Base-by-base conservation (phyloP, 2,113 vertebrate species). In the Cephalopholis sonnerati region DNA sequence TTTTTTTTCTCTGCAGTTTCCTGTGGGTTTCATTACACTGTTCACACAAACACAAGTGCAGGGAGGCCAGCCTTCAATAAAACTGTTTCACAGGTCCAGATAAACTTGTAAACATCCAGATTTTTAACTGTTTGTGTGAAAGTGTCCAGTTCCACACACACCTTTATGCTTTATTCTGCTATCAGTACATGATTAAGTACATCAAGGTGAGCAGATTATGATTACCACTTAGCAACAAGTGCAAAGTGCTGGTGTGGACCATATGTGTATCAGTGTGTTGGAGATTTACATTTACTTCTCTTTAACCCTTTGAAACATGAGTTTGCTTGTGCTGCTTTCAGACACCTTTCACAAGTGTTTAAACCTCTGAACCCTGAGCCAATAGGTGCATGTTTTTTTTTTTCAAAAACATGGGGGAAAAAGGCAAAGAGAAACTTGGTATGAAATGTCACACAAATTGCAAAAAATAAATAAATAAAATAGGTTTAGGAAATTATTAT, bases 31-130 rank as follows among this genome's bases (percentile, higher is more conserved):
- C 46, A 44, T 74, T 59, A 53, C 53, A 11, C 29, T 67, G 65
- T 84, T 82, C 32, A 55, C 58, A 53, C 58, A 76, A 59, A 66
- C 25, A 68, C 25, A 50, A 25, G 50, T 13, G 46, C 25, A 65
- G 11, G 59, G 16, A 57, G n/a, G 32, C 17, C 46, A 69, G 78
- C 74, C 53, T 69, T 84, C 79, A 54, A 59, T 79, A 54, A 81
- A 81, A 0, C 55, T 20, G 51, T 46, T 9, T 36, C 5, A 13
- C n/a, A 7, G 17, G 24, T 29, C 36, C 24, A 29, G 10, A 55
- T 44, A 9, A 29, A 65, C 24, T 13, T 27, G n/a, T 27, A 50
- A 15, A 29, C 2, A 10, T 20, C 4, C 18, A 24, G 50, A 9
- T 39, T 24, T 39, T 1, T 39, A 16, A 51, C 44, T 20, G 16